These are phyloP conservation scores for Drosophila anceps DNA, from an alignment of 2,888 invertebrate species.

Conservation along the genomic window DNA sequence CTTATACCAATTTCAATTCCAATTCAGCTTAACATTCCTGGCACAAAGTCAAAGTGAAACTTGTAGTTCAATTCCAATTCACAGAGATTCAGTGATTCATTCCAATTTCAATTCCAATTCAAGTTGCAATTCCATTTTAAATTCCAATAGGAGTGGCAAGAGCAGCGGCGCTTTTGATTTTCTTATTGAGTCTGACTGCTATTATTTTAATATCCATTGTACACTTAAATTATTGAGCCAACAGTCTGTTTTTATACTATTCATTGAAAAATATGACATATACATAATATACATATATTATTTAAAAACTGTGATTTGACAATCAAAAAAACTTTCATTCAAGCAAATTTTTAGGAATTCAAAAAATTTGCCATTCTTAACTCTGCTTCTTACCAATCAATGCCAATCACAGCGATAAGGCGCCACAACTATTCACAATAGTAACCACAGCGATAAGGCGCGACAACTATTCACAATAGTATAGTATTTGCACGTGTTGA, in stretches of 20 bases:
- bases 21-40: no score
- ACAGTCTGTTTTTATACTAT: no score
- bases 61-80: not conserved
- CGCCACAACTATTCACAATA: not conserved
- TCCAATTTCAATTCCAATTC: not conserved
- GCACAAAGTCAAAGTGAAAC: not conserved
- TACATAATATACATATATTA: not conserved
- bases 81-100: rapidly evolving
- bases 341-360: not conserved
- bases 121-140: not conserved
- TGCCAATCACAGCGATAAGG: not conserved
- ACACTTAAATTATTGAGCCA: no score
- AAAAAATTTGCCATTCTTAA: not conserved
- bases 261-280: not conserved
- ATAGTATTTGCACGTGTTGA: not conserved
- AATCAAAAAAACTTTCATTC: not conserved
- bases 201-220: not conserved
- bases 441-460: not conserved
- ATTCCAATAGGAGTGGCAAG: no score
- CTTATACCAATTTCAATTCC: no score
- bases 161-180: no score
- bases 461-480: not conserved
- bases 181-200: not conserved
- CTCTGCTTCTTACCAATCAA: not conserved
- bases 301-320: not conserved